Evolutionary conservation across 2,888 invertebrate genomes (phyloP).

Genomic region (Hermaeophaga mercurialis): DNA sequence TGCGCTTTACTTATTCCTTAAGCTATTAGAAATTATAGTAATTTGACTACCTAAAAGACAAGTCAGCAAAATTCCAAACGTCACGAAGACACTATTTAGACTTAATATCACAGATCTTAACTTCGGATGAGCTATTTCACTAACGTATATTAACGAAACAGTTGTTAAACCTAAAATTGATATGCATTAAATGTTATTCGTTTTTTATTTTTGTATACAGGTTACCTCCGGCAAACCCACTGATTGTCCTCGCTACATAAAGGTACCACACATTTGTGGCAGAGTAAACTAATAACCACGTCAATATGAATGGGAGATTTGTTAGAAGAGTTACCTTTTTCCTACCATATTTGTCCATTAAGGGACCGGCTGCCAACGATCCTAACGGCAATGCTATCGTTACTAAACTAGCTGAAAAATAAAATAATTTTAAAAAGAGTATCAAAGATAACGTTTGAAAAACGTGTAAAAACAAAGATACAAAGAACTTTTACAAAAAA

Average conservation of each 20-base stretch:
- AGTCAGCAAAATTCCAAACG: slow-evolving; percentile 63
- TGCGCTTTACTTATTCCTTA: background rate
- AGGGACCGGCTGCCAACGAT: slow-evolving; percentile 60
- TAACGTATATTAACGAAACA: slow-evolving; percentile 62
- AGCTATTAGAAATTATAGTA: too few relatives aligned
- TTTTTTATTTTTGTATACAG: slow-evolving; percentile 19
- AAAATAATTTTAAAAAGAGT: too few relatives aligned
- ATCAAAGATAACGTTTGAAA: too few relatives aligned
- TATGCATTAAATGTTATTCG: too few relatives aligned
- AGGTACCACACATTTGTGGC: slow-evolving; percentile 57
- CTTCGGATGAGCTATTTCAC: slow-evolving; percentile 63
- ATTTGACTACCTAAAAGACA: slow-evolving; percentile 56
- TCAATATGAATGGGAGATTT: slow-evolving; percentile 58
- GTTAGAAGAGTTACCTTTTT: slow-evolving; percentile 57
- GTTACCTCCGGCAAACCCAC: slow-evolving; percentile 61
- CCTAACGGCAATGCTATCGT: slow-evolving; percentile 63
- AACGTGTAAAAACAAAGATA: too few relatives aligned
- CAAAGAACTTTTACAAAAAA: too few relatives aligned
- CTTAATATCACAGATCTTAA: slow-evolving; percentile 63
- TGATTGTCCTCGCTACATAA: slow-evolving; percentile 60
- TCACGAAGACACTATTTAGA: slow-evolving; percentile 64
- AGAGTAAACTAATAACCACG: slow-evolving; percentile 60
- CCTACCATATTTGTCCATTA: slow-evolving; percentile 64
- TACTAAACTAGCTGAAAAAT: slow-evolving; percentile 61
- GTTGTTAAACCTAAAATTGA: slow-evolving; percentile 58